Evolutionary conservation across 2,888 invertebrate species (phyloP), one percentile per base, ranked within the genome.

Genomic region (Marasmarcha lunaedactyla): DNA sequence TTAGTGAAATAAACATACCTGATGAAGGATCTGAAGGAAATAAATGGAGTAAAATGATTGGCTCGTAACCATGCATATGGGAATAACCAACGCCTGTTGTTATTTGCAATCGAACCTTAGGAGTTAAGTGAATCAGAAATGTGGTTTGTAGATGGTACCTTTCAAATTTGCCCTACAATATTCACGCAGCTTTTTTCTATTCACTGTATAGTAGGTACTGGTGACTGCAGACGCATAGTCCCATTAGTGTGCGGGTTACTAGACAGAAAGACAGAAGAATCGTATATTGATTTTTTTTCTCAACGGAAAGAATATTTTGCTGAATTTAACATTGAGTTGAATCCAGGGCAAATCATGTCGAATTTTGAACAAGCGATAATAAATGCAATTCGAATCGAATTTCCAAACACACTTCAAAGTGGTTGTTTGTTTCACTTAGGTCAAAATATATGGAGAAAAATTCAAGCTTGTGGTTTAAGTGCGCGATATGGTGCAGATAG

Each of bases 91-190:
- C 15, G 37, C 27, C 7, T 37, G 14, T 30, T 37, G 14, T 30
- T 42, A 39, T 42, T 42, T 42, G 36, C 39, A 33, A 33, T 37
- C 25, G 37, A 42, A 37, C 26, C 14, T 12, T 40, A 40, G 25
- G 35, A 14, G 38, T 40, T 43, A 36, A 36, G 30, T 15, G 41
- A 38, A 36, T 43, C 40, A 27, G 13, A 33, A 41, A 11, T 43
- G 25, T 43, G 43, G 43, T 39, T 43, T 15, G 41, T 43, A 15
- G 43, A 43, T 43, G 41, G 37, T 14, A 41, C 43, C 14, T 41
- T 43, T 33, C 40, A 43, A 43, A 41, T 38, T 27, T 43, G 43
- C 14, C 40, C 43, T 9, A 30, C 15, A 41, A 10, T 41, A 25
- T 42, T 42, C 30, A n/a, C 26, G 7, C 39, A 42, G 38, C 15